Percentiles rank a stretch among this genome's conserved stretches.
These are phyloP conservation scores for Hydrophis major DNA, from an alignment of 2,797 vertebrate genomes.

Conservation along the genomic window DNA sequence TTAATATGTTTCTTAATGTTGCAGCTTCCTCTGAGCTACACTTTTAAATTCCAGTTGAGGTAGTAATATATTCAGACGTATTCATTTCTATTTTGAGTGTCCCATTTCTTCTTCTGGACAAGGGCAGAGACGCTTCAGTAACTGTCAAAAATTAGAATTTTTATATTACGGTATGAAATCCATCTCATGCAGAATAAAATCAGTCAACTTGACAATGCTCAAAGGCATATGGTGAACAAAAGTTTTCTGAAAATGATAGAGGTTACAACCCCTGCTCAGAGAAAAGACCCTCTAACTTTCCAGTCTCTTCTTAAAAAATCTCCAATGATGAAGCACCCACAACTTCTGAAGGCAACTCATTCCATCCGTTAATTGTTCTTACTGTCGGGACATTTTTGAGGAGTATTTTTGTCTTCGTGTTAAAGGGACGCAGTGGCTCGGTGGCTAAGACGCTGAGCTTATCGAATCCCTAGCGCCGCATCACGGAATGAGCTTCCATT, in stretches of 20 bases:
- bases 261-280: background rate
- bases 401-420: no score
- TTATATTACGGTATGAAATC: background rate
- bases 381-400: no score
- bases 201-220: background rate
- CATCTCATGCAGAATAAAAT: background rate
- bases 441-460: no score
- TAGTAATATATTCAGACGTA: background rate
- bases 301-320: no score
- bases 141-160: background rate
- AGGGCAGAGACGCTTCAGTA: background rate
- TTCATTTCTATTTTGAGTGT: background rate
- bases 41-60: background rate
- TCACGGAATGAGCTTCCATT: no score
- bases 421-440: no score
- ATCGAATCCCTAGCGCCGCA: no score
- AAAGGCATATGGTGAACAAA: background rate
- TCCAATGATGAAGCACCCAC: no score
- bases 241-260: background rate
- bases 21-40: background rate
- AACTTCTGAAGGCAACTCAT: background rate
- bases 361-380: no score
- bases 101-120: background rate
- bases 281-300: no score
- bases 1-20: background rate